phyloP scores from a whole-genome alignment of 2,797 vertebrate species.

The Nannoperca obscura region DNA sequence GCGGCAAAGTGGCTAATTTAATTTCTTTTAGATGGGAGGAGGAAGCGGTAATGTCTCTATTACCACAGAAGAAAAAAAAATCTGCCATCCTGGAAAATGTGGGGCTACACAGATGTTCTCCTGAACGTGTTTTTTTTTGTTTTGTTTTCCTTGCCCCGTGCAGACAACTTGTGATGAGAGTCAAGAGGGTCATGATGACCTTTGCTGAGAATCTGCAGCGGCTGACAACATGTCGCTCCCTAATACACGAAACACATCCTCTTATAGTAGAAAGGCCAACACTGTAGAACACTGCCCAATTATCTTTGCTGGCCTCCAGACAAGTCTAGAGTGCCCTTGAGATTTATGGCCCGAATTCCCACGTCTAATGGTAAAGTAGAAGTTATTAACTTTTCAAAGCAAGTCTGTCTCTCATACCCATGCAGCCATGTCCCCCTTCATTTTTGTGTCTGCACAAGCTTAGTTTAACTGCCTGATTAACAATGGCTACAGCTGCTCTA shows the following conservation, averaged over 20 bases:
- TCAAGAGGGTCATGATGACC: constrained; percentile 61
- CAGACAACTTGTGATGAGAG: constrained; percentile 56
- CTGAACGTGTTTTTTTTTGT: constrained; percentile 26
- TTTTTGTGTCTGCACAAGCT: constrained; percentile 68
- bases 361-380: constrained; percentile 76
- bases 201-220: constrained; percentile 50
- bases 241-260: constrained; percentile 66
- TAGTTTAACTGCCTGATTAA: constrained; percentile 71
- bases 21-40: constrained; percentile 76
- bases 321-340: constrained; percentile 70
- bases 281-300: constrained; percentile 69
- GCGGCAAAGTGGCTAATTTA: constrained; percentile 79
- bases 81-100: constrained; percentile 65
- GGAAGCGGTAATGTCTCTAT: constrained; percentile 76
- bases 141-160: background rate
- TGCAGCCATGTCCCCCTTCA: constrained; percentile 57
- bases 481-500: constrained; percentile 48
- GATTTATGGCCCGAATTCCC: constrained; percentile 79
- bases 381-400: constrained; percentile 82
- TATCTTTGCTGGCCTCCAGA: constrained; percentile 75
- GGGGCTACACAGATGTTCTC: constrained; percentile 50
- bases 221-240: constrained; percentile 64
- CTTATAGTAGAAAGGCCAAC: constrained; percentile 58
- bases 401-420: constrained; percentile 61
- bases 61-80: constrained; percentile 46